These are phyloP conservation scores for Piaya cayana DNA, from an alignment of 2,113 vertebrate species.

Conservation along the genomic window DNA sequence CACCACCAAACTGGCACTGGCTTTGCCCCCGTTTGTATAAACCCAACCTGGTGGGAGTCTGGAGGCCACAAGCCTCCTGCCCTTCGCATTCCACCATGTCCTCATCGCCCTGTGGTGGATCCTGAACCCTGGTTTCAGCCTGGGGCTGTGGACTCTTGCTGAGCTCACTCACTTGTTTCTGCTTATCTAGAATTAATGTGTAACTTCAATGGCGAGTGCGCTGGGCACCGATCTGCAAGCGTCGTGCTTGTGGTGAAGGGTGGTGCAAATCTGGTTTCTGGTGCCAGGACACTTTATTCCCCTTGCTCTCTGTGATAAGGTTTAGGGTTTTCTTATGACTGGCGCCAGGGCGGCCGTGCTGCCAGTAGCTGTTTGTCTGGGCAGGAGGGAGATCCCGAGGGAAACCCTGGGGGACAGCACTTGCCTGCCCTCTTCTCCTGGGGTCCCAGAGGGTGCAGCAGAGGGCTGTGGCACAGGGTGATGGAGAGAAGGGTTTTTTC, in stretches of 20 bases:
- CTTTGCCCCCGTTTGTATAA: neutral
- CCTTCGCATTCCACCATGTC: fast-evolving
- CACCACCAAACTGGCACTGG: fast-evolving
- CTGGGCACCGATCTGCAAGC: neutral
- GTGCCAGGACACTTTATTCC: neutral
- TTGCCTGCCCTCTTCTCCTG: neutral
- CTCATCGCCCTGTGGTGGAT: neutral
- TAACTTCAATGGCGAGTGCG: neutral
- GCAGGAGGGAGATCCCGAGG: neutral
- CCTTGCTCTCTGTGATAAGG: neutral
- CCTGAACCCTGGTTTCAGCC: neutral
- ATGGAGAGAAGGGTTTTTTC: neutral
- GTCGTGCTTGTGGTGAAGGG: neutral
- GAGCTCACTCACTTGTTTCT: conserved; percentile 43
- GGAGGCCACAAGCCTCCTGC: fast-evolving
- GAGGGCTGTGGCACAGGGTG: fast-evolving
- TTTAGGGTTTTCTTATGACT: neutral
- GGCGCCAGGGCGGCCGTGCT: fast-evolving
- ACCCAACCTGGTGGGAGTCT: neutral
- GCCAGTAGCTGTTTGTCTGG: neutral
- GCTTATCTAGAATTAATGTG: conserved; percentile 66
- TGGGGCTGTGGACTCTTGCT: neutral
- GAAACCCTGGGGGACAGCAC: fast-evolving
- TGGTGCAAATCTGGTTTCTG: neutral
- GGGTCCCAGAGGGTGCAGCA: fast-evolving